Conservation (phyloP, 2,888 invertebrate genomes). For the Rotaria magnacalcarata region DNA sequence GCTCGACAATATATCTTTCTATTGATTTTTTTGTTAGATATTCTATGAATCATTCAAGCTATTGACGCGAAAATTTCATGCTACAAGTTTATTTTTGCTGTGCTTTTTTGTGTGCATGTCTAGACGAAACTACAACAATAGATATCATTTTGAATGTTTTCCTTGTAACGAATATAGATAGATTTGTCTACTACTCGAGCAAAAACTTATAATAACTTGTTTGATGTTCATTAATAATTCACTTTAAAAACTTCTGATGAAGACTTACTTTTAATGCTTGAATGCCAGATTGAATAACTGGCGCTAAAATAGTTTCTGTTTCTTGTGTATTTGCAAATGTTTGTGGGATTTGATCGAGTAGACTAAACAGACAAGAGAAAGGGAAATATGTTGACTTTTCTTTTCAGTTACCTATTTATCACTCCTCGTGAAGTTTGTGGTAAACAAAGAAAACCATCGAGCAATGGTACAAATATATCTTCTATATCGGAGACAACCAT, state of each 20-base stretch:
- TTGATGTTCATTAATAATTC: too few species aligned
- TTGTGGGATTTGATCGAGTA: constrained; percentile 82
- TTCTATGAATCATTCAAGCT: too few species aligned
- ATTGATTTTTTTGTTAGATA: neutral
- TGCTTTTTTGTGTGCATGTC: too few species aligned
- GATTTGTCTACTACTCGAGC: too few species aligned
- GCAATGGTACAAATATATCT: constrained; percentile 93
- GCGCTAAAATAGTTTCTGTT: constrained; percentile 87
- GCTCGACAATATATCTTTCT: neutral
- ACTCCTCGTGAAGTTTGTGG: constrained; percentile 79
- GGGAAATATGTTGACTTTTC: too few species aligned
- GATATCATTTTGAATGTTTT: too few species aligned
- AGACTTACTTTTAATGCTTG: constrained; percentile 80
- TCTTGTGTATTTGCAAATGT: constrained; percentile 87
- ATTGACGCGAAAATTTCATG: too few species aligned
- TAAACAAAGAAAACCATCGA: constrained; percentile 85
- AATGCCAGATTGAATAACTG: constrained; percentile 91
- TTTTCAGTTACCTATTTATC: constrained; percentile 64
- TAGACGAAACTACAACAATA: too few species aligned
- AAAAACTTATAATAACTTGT: too few species aligned
- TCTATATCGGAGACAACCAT: constrained; percentile 88
- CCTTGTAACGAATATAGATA: neutral
- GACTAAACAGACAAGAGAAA: constrained; percentile 48
- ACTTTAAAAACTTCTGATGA: too few species aligned
- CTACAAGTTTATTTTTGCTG: too few species aligned